A percentile compares a stretch with the other conserved stretches of the same genome.
Evolutionary conservation across 2,113 vertebrate species (phyloP).

Genomic region (Hypomesus transpacificus): DNA sequence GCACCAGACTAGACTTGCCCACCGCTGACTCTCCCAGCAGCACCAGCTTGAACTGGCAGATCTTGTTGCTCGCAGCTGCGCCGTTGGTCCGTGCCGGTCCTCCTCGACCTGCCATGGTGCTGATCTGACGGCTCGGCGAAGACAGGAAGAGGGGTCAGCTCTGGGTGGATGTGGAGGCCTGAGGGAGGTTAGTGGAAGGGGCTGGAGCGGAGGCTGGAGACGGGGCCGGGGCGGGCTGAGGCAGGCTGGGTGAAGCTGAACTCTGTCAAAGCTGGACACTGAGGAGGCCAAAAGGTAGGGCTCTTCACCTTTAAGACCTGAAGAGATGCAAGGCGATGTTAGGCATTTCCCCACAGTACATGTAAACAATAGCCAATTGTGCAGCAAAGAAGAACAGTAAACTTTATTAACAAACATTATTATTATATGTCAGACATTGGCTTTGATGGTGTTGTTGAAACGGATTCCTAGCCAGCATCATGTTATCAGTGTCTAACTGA

Average conservation of each 20-base stretch:
- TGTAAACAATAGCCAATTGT: neutral
- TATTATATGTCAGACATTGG: neutral
- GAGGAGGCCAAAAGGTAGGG: conserved; percentile 42
- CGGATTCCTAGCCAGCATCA: too few relatives aligned
- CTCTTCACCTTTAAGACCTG: conserved; percentile 58
- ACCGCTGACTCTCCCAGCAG: conserved; percentile 93
- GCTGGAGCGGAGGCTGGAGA: conserved; percentile 13
- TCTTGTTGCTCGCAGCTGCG: conserved; percentile 90
- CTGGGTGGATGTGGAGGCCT: conserved; percentile 1
- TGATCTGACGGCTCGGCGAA: conserved; percentile 31
- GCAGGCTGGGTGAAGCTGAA: conserved; percentile 6
- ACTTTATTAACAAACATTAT: too few relatives aligned
- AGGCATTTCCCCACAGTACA: neutral
- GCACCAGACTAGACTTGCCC: conserved; percentile 96
- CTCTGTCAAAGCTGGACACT: conserved; percentile 26
- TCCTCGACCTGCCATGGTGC: conserved; percentile 90
- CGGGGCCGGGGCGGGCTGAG: neutral
- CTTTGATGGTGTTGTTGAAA: too few relatives aligned
- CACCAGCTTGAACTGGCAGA: conserved; percentile 97
- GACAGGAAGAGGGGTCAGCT: conserved; percentile 9
- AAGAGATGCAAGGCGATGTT: conserved; percentile 20
- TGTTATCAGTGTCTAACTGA: too few relatives aligned
- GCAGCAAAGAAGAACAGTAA: too few relatives aligned
- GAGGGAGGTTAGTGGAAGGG: neutral
- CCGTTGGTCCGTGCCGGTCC: conserved; percentile 90